phyloP scores from a whole-genome alignment of 2,113 vertebrate genomes.

The Pedionomus torquatus region DNA sequence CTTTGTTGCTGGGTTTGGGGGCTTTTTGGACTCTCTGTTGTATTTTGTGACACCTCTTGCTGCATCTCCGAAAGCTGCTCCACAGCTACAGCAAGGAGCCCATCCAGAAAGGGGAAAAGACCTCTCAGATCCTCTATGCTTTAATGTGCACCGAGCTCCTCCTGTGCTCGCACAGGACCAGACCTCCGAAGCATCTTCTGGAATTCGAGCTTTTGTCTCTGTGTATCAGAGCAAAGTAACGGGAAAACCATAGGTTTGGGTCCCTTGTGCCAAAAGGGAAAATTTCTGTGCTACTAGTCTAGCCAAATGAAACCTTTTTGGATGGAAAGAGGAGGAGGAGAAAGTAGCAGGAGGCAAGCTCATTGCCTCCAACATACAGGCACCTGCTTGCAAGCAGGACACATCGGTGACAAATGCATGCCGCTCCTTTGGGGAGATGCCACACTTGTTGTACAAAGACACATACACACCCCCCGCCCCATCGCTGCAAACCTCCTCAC shows the following conservation, averaged over 20 bases:
- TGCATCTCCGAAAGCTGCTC: background rate
- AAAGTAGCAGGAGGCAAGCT: background rate
- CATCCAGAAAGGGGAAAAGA: background rate
- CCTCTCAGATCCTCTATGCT: background rate
- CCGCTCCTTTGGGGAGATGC: background rate
- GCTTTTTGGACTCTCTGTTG: background rate
- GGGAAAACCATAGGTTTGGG: background rate
- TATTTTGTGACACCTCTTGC: background rate
- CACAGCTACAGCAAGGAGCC: background rate
- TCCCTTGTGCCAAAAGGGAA: background rate
- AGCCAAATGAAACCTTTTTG: no score
- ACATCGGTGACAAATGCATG: background rate
- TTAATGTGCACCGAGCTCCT: background rate
- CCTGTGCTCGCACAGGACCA: background rate
- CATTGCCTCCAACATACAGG: fast-evolving
- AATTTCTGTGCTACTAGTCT: background rate
- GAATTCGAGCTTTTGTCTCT: background rate
- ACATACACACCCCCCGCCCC: background rate
- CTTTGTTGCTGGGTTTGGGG: background rate
- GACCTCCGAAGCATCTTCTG: fast-evolving
- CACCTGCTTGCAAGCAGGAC: fast-evolving
- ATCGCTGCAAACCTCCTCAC: background rate
- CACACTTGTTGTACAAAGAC: background rate
- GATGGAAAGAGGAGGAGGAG: background rate
- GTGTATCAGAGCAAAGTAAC: background rate